Evolutionary conservation across 1,140 invertebrate species (phyloP).

Genomic region (Trichonephila clavata): DNA sequence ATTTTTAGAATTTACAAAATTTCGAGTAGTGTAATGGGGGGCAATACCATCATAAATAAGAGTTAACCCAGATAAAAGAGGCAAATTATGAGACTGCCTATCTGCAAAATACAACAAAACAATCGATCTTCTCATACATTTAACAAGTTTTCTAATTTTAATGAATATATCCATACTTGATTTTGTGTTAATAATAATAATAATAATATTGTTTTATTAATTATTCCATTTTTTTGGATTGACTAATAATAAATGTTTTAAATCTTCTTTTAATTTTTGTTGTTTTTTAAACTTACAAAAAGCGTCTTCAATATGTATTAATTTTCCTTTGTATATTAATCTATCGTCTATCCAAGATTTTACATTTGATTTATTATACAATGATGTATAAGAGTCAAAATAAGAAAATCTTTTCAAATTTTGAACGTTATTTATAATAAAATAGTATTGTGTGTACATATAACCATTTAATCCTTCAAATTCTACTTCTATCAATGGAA

Average conservation of each 20-base stretch:
- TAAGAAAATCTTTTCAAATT: background rate
- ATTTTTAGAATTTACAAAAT: background rate
- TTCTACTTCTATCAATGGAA: background rate
- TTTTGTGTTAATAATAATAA: too few relatives aligned
- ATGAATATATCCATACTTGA: too few relatives aligned
- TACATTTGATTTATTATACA: background rate
- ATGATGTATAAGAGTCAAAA: background rate
- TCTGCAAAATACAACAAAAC: background rate
- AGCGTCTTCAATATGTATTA: background rate
- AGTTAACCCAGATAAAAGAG: background rate
- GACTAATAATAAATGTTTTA: background rate
- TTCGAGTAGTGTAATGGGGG: background rate
- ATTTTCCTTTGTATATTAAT: background rate
- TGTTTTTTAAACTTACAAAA: background rate
- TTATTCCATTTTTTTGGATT: too few relatives aligned
- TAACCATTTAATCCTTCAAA: background rate
- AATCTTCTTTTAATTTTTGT: background rate
- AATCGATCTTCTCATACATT: too few relatives aligned
- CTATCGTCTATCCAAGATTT: background rate
- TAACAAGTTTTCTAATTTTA: too few relatives aligned
- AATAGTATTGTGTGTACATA: conserved; percentile 10
- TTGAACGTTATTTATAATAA: background rate
- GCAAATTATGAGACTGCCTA: background rate
- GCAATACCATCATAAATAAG: background rate
- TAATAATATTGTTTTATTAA: too few relatives aligned